phyloP scores from a whole-genome alignment of 2,797 vertebrate species.

The Tamandua tetradactyla region DNA sequence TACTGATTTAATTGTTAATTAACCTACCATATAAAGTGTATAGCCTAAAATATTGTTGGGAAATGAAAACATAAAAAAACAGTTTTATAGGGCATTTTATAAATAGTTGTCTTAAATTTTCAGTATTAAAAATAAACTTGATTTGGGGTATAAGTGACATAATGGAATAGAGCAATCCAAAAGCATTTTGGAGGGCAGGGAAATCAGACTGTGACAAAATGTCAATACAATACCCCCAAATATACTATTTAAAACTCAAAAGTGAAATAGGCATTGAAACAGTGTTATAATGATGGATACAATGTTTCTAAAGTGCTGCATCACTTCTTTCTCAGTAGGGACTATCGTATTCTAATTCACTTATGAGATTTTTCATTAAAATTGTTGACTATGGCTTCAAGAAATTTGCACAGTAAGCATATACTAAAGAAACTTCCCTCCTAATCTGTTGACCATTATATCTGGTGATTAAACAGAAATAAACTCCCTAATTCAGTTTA shows the following conservation, averaged over 20 bases:
- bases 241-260: not conserved
- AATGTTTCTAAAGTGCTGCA: not conserved
- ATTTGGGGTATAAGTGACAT: not conserved
- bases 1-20: not conserved
- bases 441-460: not conserved
- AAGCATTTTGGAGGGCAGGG: not conserved
- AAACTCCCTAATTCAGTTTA: not conserved
- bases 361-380: not conserved
- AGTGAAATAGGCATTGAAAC: not conserved
- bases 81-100: not conserved
- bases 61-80: not conserved
- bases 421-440: not conserved
- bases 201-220: not conserved
- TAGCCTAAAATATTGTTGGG: not conserved
- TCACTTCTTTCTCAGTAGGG: not conserved
- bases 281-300: not conserved
- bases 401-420: not conserved
- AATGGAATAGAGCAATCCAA: not conserved
- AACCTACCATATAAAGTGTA: not conserved
- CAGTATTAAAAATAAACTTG: not conserved
- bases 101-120: not conserved
- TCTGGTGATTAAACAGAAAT: not conserved
- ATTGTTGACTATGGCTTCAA: not conserved
- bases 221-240: not conserved
- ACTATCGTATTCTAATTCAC: not conserved